A percentile compares a stretch with the other conserved stretches of the same genome.
phyloP scores from a whole-genome alignment of 2,888 invertebrate genomes.

The Odontomyia ornata region DNA sequence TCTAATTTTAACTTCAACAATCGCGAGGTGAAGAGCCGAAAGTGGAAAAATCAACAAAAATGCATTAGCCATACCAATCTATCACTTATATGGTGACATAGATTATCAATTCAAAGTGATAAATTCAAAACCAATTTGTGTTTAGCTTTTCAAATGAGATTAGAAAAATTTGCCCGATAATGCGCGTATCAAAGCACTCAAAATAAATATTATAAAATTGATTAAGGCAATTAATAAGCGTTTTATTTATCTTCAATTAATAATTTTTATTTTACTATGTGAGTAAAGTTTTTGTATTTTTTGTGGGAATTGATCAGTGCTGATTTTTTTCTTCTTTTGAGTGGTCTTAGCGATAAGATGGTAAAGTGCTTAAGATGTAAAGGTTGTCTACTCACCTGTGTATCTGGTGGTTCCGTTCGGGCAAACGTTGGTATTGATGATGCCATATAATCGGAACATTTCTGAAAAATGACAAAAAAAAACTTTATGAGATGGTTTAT shows the following conservation, averaged over 20 bases:
- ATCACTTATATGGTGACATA: conserved; percentile 19
- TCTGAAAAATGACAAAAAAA: conserved; percentile 70
- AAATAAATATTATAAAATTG: conserved; percentile 15
- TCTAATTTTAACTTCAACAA: background rate
- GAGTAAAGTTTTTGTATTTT: no score
- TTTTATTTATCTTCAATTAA: background rate
- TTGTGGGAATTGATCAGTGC: no score
- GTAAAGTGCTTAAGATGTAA: background rate
- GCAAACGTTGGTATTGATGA: conserved; percentile 91
- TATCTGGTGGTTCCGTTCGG: conserved; percentile 92
- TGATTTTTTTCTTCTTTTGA: background rate
- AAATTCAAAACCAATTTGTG: background rate
- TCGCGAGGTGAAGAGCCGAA: background rate
- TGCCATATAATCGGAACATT: conserved; percentile 92
- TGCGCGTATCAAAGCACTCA: background rate
- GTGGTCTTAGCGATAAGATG: background rate
- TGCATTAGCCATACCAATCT: background rate
- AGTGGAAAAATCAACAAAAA: background rate
- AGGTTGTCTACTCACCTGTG: conserved; percentile 72
- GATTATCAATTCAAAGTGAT: conserved; percentile 28
- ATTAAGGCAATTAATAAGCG: conserved; percentile 16
- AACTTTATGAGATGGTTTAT: no score
- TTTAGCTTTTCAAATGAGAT: background rate
- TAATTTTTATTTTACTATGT: no score
- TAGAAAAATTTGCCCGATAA: background rate